Evolutionary conservation across 2,888 invertebrate species (phyloP), one percentile per base, ranked within the genome.

Genomic region (Carpatolechia fugitivella): DNA sequence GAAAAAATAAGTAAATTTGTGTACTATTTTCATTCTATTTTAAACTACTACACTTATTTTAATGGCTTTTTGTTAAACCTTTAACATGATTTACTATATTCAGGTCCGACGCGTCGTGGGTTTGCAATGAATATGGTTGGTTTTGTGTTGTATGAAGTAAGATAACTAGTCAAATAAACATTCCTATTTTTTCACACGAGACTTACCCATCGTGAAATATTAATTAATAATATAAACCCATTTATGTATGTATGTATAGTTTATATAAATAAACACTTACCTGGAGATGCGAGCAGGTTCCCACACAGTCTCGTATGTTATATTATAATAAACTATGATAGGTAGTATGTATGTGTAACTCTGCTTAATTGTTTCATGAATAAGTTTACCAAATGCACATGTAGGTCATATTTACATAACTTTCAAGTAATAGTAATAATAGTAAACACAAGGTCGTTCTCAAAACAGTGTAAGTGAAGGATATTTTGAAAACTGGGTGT

Each of bases 381-480:
- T 57, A 56, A 58, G 55, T 56, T 29, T 54, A 46, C 51, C 60
- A 52, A 58, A 40, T 61, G 59, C 60, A 24, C 60, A 64, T 54
- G 54, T 63, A 54, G 60, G 58, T 58, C 57, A 58, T 44, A 61
- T 64, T 66, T 63, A 62, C 64, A 62, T 65, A 64, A 64, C 64
- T 59, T 60, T 8, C 11, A 18, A 59, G 58, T 59, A 59, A 40
- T 41, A 38, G 18, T 59, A 60, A 61, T 55, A 55, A 51, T 50
- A 60, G 47, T 24, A 3, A 24, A 24, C 24, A 24, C 60, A 58
- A 62, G 64, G 60, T 56, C 71, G 67, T 73, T 73, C 62, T 67
- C 64, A 71, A 69, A 73, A 71, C 66, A 70, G 46, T 10, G 7
- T 24, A n/a, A 3, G 20, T 16, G 24, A 41, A 41, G 49, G 49